These are phyloP conservation scores for Cheilosia grossa DNA, from an alignment of 2,888 invertebrate genomes.

Conservation along the genomic window DNA sequence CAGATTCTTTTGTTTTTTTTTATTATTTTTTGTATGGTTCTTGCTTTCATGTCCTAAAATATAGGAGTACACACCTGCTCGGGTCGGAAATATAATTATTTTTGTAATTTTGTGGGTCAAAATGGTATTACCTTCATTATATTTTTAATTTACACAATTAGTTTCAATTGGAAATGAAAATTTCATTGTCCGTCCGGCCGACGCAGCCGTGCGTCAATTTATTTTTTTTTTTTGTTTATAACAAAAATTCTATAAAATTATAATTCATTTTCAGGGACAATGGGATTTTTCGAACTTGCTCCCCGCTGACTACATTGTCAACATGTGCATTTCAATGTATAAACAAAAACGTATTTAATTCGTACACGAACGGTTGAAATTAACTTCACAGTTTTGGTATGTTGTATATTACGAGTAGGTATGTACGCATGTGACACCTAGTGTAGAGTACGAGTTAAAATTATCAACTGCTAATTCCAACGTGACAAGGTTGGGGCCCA, in stretches of 20 bases:
- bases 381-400: not conserved
- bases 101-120: slow-evolving; percentile 37
- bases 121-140: slow-evolving; percentile 54
- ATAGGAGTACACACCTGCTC: not conserved
- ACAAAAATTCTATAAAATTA: slow-evolving; percentile 48
- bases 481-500: not conserved
- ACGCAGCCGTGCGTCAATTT: too few species aligned
- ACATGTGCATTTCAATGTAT: not conserved
- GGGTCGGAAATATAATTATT: slow-evolving; percentile 40
- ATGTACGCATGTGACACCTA: too few species aligned
- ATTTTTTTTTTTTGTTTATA: slow-evolving; percentile 3
- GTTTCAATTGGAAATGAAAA: slow-evolving; percentile 55
- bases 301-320: not conserved
- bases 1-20: slow-evolving; percentile 1
- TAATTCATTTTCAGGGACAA: slow-evolving; percentile 1
- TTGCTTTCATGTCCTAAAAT: not conserved
- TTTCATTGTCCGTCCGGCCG: slow-evolving; percentile 20
- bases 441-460: slow-evolving; percentile 14
- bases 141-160: slow-evolving; percentile 45
- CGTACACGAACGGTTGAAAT: not conserved
- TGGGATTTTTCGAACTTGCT: not conserved
- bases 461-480: not conserved
- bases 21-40: slow-evolving; percentile 2
- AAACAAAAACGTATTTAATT: not conserved
- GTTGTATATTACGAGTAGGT: not conserved